Evolutionary conservation across 2,113 vertebrate genomes (phyloP).

Genomic region (Pelecanoides urinatrix): DNA sequence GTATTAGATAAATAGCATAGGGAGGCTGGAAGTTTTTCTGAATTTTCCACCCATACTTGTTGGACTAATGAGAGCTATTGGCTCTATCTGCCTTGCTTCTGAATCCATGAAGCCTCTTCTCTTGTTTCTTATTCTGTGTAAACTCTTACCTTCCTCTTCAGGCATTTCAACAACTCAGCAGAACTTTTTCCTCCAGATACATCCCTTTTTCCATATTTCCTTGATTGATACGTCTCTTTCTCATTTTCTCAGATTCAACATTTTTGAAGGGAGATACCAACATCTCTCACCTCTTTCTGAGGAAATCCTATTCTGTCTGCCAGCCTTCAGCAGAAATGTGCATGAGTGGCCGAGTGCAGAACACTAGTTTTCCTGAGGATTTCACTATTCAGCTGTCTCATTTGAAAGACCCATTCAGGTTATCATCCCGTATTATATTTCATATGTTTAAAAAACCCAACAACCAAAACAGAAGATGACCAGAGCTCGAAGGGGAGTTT

Average conservation of each 20-base stretch:
- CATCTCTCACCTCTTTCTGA: neutral
- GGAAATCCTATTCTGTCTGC: neutral
- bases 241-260: neutral
- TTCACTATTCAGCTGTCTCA: neutral
- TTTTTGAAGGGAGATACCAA: neutral
- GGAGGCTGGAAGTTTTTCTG: neutral
- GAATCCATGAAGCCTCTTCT: neutral
- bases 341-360: neutral
- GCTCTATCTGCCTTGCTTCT: neutral
- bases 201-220: neutral
- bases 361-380: neutral
- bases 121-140: neutral
- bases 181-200: neutral
- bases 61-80: neutral
- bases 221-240: neutral
- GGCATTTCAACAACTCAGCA: neutral
- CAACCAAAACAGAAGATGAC: neutral
- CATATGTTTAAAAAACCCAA: neutral
- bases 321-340: neutral
- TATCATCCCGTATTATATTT: neutral
- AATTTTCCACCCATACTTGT: neutral
- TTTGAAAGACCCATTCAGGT: neutral
- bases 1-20: neutral
- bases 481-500: neutral
- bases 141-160: neutral